Conservation (phyloP, 2,797 vertebrate genomes). For the Natrix natrix region DNA sequence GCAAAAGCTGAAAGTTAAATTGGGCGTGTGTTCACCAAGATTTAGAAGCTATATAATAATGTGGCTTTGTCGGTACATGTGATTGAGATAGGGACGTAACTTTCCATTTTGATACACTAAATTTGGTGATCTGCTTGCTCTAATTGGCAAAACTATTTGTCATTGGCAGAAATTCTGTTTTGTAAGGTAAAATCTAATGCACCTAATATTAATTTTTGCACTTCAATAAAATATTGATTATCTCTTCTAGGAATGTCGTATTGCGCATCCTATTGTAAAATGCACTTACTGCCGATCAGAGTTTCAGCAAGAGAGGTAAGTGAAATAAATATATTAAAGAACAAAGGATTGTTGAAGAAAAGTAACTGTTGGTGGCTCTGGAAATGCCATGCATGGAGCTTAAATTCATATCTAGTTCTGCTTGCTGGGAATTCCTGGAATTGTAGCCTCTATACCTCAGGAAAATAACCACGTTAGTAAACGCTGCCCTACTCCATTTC, state of each 20-base stretch:
- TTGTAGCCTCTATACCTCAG: background rate
- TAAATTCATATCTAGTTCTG: background rate
- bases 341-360: background rate
- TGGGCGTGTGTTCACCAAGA: background rate
- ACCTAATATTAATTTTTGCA: background rate
- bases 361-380: background rate
- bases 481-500: background rate
- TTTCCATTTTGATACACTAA: background rate
- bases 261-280: slow-evolving; percentile 97
- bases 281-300: slow-evolving; percentile 97
- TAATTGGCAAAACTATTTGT: background rate
- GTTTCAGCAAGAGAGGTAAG: slow-evolving; percentile 96
- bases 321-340: background rate
- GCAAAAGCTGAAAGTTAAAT: background rate
- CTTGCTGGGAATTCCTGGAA: background rate
- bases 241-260: slow-evolving; percentile 87
- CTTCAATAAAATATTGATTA: slow-evolving; percentile 22
- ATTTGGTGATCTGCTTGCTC: background rate
- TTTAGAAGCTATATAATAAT: background rate
- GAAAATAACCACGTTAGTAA: background rate
- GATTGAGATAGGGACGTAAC: background rate
- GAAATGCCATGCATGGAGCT: background rate
- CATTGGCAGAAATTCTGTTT: background rate
- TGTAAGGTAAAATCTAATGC: background rate
- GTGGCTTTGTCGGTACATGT: background rate